Conservation (phyloP, 2,888 invertebrate genomes). For the Tachina lurida region DNA sequence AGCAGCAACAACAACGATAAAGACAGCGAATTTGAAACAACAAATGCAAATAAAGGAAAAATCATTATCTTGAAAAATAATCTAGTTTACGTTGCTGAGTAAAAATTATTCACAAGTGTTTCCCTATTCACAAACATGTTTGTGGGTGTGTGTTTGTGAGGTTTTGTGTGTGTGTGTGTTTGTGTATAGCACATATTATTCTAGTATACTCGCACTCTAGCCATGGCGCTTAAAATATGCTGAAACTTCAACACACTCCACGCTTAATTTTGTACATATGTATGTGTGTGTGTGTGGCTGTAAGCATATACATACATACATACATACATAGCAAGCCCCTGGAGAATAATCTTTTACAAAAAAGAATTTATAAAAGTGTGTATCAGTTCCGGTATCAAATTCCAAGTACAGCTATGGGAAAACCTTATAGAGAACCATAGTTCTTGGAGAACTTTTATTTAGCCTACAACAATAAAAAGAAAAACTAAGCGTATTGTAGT, state of each 20-base stretch:
- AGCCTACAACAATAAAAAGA: too few species aligned
- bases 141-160: neutral
- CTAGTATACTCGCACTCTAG: too few species aligned
- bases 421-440: too few species aligned
- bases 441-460: too few species aligned
- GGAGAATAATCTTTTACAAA: neutral
- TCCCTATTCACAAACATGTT: slow-evolving; percentile 7
- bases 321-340: neutral
- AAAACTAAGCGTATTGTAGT: too few species aligned
- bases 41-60: slow-evolving; percentile 69
- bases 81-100: slow-evolving; percentile 40
- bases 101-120: slow-evolving; percentile 35
- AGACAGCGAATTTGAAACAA: slow-evolving; percentile 14
- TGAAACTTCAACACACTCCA: neutral
- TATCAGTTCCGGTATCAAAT: neutral
- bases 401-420: too few species aligned
- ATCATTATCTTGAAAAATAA: slow-evolving; percentile 68
- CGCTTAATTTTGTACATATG: neutral
- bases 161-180: too few species aligned
- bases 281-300: neutral
- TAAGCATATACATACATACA: neutral
- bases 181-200: too few species aligned
- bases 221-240: neutral
- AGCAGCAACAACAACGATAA: neutral
- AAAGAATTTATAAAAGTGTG: neutral